Evolutionary conservation across 2,113 vertebrate genomes (phyloP).

Genomic region (Zosterops borbonicus): DNA sequence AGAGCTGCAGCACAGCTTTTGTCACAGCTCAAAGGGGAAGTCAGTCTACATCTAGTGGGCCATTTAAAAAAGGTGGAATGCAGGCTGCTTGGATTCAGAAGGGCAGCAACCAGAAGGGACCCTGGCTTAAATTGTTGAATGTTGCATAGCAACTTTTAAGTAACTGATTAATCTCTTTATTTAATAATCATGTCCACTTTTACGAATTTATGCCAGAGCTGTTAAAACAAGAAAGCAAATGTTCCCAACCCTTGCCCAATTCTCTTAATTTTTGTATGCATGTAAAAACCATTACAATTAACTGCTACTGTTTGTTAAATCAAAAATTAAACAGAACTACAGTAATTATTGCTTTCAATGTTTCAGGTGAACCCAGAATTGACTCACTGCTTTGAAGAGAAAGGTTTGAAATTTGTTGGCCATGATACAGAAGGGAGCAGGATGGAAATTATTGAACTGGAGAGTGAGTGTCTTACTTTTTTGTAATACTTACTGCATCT

Average conservation of each 20-base stretch:
- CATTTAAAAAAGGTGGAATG: background rate
- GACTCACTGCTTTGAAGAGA: slow-evolving; percentile 74
- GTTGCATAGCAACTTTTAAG: background rate
- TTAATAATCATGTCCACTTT: background rate
- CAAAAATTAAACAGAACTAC: background rate
- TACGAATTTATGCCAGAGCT: background rate
- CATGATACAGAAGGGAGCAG: slow-evolving; percentile 75
- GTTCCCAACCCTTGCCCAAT: background rate
- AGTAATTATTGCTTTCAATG: background rate
- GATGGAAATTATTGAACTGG: slow-evolving; percentile 81
- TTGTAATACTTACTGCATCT: background rate
- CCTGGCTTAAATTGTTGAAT: background rate
- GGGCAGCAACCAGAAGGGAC: background rate
- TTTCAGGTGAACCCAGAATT: slow-evolving; percentile 78
- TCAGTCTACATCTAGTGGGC: background rate
- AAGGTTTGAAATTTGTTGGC: slow-evolving; percentile 78
- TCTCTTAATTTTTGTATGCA: background rate
- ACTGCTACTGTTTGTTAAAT: background rate
- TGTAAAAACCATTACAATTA: background rate
- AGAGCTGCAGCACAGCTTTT: background rate
- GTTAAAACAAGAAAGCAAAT: background rate
- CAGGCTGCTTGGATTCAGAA: background rate
- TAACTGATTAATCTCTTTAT: background rate
- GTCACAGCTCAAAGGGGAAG: background rate
- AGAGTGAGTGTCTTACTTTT: slow-evolving; percentile 67